Evolutionary conservation across 1,140 invertebrate genomes (phyloP).

Genomic region (Brachionus calyciflorus): DNA sequence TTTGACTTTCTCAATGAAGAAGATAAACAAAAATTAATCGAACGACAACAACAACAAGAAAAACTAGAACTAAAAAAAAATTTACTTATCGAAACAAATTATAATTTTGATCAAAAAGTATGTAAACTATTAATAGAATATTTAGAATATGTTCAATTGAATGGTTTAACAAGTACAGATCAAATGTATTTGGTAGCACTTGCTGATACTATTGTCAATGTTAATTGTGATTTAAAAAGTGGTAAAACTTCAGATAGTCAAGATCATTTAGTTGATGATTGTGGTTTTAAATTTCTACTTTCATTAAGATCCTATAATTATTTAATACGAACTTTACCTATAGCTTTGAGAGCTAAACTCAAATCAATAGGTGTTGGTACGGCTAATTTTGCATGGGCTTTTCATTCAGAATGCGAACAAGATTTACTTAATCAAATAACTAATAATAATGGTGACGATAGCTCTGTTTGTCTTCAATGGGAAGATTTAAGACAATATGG

Average conservation of each 20-base stretch:
- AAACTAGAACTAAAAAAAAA: constrained; percentile 45
- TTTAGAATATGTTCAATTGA: constrained; percentile 90
- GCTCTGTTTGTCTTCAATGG: constrained; percentile 68
- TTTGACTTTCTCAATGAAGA: constrained; percentile 47
- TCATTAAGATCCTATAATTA: constrained; percentile 98
- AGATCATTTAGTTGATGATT: constrained; percentile 77
- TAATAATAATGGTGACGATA: constrained; percentile 48
- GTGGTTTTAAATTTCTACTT: constrained; percentile 87
- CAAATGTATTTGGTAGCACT: constrained; percentile 97
- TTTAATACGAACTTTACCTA: constrained; percentile 80
- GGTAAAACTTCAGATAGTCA: background rate
- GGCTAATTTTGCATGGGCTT: constrained; percentile 95
- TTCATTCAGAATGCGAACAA: constrained; percentile 95
- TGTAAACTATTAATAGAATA: constrained; percentile 72
- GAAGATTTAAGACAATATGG: constrained; percentile 84
- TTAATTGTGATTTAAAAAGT: constrained; percentile 55
- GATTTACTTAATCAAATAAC: constrained; percentile 78
- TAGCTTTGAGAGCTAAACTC: constrained; percentile 78
- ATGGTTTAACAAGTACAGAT: constrained; percentile 91
- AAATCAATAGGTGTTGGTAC: constrained; percentile 84
- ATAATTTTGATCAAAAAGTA: constrained; percentile 58
- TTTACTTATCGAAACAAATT: constrained; percentile 48
- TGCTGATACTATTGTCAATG: constrained; percentile 85
- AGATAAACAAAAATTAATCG: constrained; percentile 57
- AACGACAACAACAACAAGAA: constrained; percentile 62